A percentile compares a stretch with the other conserved stretches of the same genome.
These are phyloP conservation scores for Tragelaphus imberbis DNA, from an alignment of 2,113 vertebrate genomes.

Conservation along the genomic window DNA sequence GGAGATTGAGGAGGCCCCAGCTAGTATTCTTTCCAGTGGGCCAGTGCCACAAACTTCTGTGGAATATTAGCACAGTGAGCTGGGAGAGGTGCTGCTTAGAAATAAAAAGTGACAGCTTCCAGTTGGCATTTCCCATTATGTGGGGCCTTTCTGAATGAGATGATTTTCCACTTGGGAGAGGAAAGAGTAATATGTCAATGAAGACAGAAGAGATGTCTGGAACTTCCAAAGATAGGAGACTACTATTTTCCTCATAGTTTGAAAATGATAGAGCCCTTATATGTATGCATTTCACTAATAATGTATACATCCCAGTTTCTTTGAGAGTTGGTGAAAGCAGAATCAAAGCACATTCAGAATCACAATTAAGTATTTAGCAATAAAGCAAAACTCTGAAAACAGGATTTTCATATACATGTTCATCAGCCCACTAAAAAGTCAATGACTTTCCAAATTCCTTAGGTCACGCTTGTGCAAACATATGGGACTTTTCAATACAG, in stretches of 20 bases:
- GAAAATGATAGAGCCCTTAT: not conserved
- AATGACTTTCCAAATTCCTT: not conserved
- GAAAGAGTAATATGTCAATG: not conserved
- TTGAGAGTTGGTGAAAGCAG: not conserved
- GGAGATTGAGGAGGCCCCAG: not conserved
- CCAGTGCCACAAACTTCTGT: not conserved
- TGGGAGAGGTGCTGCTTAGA: not conserved
- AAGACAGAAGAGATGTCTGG: not conserved
- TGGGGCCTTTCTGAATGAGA: not conserved
- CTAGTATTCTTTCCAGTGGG: not conserved
- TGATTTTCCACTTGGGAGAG: not conserved
- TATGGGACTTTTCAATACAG: not conserved
- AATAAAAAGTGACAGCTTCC: not conserved
- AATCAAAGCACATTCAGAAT: not conserved
- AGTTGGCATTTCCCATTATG: not conserved
- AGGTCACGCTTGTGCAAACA: not conserved
- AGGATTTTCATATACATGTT: not conserved
- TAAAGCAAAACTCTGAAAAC: conserved; percentile 8
- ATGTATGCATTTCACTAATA: not conserved
- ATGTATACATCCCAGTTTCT: not conserved
- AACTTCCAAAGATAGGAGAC: not conserved
- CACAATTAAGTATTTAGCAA: not conserved
- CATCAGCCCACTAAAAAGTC: not conserved
- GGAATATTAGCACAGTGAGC: not conserved
- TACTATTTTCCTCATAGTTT: not conserved